Base-by-base conservation (phyloP, 1,140 invertebrate species). In the Drosophila sechellia region DNA sequence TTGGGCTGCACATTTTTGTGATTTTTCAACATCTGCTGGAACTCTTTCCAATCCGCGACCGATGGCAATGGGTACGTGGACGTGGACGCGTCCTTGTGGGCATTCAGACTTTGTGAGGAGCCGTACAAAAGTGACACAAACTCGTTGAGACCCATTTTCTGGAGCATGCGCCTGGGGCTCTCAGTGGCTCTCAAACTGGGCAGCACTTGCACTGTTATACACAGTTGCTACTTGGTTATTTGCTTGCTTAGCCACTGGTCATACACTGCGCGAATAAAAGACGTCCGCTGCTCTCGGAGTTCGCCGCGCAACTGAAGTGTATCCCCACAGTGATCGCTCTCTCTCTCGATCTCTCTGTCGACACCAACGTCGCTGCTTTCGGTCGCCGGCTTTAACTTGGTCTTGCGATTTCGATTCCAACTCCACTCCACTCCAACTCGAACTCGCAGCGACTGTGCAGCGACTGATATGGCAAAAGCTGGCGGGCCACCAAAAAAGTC, bases 1-100 rank as follows among this genome's bases (percentile, higher is more conserved):
- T 86, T 90, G 11, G 84, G 63, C 70, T 91, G 84, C 4, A 77
- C 74, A 81, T 90, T 91, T 83, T 91, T 91, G 48, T 85, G 90
- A 89, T 91, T 91, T 91, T 91, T 91, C 57, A 91, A 90, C 90
- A 91, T 91, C 80, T 91, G 83, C 65, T 83, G 71, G 71, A 77
- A 80, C 61, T 89, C 77, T 57, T 90, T 74, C 48, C 83, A 83
- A 73, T 90, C 81, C 61, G 81, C 85, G 50, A 59, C 77, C 73
- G 80, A 74, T 57, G 84, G 68, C 66, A 90, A 85, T 49, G 86
- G 75, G 68, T 84, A 85, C 65, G 80, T 77, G 56, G 85, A 84
- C 48, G 74, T 70, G 68, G 85, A 79, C 69, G 78, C 60, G 68
- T 54, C 52, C 66, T 69, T 86, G 48, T 58, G 69, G 50, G 61